Evolutionary conservation across 1,140 invertebrate genomes (phyloP).

Genomic region (Drosophila sturtevanti): DNA sequence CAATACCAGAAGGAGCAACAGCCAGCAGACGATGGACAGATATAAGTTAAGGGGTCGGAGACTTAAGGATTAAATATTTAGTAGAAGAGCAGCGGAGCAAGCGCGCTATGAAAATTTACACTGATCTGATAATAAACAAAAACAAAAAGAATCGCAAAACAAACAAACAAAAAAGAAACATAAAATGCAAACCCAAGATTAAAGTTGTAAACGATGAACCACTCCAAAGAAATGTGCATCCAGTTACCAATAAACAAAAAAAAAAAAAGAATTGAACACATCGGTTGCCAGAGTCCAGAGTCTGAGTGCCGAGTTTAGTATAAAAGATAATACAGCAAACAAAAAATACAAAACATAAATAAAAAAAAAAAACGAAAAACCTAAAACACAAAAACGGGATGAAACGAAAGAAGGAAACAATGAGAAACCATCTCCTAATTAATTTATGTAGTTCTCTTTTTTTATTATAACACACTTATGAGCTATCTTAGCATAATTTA

Average conservation of each 20-base stretch:
- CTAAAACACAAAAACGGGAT: slow-evolving; percentile 20
- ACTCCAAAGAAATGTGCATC: slow-evolving; percentile 74
- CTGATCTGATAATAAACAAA: slow-evolving; percentile 47
- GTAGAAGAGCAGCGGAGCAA: slow-evolving; percentile 32
- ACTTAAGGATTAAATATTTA: slow-evolving; percentile 18
- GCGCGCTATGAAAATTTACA: slow-evolving; percentile 64
- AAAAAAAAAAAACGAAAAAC: slow-evolving; percentile 11
- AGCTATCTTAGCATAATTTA: slow-evolving; percentile 57
- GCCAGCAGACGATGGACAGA: slow-evolving; percentile 3
- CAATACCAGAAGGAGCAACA: slow-evolving; percentile 21
- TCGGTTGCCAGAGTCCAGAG: slow-evolving; percentile 25
- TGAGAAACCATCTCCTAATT: slow-evolving; percentile 34
- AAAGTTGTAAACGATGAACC: slow-evolving; percentile 37
- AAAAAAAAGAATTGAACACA: slow-evolving; percentile 19
- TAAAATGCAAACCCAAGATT: slow-evolving; percentile 9
- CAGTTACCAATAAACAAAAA: slow-evolving; percentile 52
- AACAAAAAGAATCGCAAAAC: neutral
- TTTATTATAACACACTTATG: slow-evolving; percentile 38
- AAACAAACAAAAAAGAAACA: slow-evolving; percentile 14
- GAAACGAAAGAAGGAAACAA: slow-evolving; percentile 1
- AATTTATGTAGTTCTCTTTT: slow-evolving; percentile 48
- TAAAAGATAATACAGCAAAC: slow-evolving; percentile 19
- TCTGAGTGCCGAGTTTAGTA: slow-evolving; percentile 29
- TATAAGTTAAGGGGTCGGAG: slow-evolving; percentile 15
- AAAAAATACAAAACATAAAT: slow-evolving; percentile 8